These are phyloP conservation scores for Ceyx melanurus DNA, from an alignment of 2,113 vertebrate species.

Conservation along the genomic window DNA sequence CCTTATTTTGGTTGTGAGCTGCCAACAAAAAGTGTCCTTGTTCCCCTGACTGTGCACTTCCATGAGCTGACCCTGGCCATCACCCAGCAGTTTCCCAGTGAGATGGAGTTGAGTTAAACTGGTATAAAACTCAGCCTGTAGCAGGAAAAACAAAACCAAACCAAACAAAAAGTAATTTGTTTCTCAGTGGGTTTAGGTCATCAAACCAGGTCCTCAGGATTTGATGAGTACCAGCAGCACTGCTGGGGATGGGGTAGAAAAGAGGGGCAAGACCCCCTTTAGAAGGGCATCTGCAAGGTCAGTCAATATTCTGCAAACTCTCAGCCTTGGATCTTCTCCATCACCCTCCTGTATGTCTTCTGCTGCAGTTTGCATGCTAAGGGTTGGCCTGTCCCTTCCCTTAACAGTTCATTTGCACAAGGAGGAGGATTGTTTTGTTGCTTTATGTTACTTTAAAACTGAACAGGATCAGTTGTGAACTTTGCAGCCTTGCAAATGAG, in stretches of 20 bases:
- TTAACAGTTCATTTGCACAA: not conserved
- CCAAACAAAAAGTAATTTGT: not conserved
- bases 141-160: not conserved
- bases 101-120: not conserved
- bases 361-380: not conserved
- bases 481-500: not conserved
- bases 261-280: not conserved
- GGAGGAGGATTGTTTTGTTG: not conserved
- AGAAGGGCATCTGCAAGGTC: not conserved
- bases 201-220: not conserved
- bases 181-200: not conserved
- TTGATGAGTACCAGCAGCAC: too few species aligned
- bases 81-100: not conserved
- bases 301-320: too few species aligned
- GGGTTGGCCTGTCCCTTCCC: not conserved
- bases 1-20: not conserved
- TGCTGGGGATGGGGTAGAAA: not conserved
- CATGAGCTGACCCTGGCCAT: not conserved
- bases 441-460: not conserved
- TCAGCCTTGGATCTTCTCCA: not conserved
- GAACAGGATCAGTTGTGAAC: not conserved
- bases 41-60: not conserved
- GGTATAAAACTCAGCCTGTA: not conserved
- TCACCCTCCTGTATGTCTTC: not conserved
- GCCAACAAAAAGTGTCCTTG: not conserved